These are phyloP conservation scores for Scotopteryx bipunctaria DNA, from an alignment of 2,888 invertebrate species.

Conservation along the genomic window DNA sequence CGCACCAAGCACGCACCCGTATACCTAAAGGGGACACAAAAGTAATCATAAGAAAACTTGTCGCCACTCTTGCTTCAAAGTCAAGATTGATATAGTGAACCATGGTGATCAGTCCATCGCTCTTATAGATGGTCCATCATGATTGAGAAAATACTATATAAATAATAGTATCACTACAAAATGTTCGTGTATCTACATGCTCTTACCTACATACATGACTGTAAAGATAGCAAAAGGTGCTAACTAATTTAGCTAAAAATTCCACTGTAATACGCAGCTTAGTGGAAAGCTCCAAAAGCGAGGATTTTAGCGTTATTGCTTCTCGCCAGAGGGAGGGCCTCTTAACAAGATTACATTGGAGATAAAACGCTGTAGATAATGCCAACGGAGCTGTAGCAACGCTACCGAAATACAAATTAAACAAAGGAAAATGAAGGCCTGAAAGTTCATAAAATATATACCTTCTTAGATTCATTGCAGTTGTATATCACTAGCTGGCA, in stretches of 20 bases:
- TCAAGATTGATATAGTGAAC: too few relatives aligned
- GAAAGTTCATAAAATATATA: too few relatives aligned
- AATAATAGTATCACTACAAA: not conserved
- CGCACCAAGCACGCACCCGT: too few relatives aligned
- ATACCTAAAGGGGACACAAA: too few relatives aligned
- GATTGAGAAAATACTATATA: too few relatives aligned
- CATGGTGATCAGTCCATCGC: too few relatives aligned
- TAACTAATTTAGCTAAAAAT: constrained; percentile 65
- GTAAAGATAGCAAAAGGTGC: constrained; percentile 2
- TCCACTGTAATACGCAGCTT: constrained; percentile 69
- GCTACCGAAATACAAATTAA: constrained; percentile 77
- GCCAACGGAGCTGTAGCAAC: constrained; percentile 70
- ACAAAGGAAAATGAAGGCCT: constrained; percentile 20
- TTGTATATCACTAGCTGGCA: too few relatives aligned
- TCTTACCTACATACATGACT: too few relatives aligned
- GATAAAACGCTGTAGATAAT: constrained; percentile 80
- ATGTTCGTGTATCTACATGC: not conserved
- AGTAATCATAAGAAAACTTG: too few relatives aligned
- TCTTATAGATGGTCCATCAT: too few relatives aligned
- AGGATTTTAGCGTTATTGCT: constrained; percentile 78
- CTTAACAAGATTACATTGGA: constrained; percentile 83
- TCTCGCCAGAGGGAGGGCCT: constrained; percentile 57
- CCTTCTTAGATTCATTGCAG: too few relatives aligned
- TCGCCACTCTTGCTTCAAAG: too few relatives aligned
- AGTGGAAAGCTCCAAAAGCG: constrained; percentile 75